Evolutionary conservation across 2,797 vertebrate genomes (phyloP).

Genomic region (Coregonus ussuriensis): DNA sequence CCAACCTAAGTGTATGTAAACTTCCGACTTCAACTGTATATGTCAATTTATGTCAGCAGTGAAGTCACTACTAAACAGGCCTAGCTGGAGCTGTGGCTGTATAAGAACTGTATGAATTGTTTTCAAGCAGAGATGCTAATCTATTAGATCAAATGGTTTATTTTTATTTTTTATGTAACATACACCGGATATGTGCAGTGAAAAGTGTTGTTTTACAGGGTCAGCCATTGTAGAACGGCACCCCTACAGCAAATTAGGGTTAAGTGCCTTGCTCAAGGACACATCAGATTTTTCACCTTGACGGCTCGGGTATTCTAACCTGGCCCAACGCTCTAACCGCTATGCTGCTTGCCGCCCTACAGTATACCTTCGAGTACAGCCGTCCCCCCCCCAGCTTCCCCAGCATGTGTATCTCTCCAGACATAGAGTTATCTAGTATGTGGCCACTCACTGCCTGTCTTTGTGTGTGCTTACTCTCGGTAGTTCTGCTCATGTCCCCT

Average conservation of each 20-base stretch:
- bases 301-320: too few relatives aligned
- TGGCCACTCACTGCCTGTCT: slow-evolving; percentile 36
- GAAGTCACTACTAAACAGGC: not conserved
- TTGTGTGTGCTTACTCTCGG: slow-evolving; percentile 44
- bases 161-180: not conserved
- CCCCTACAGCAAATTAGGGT: too few relatives aligned
- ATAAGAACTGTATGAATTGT: slow-evolving; percentile 14
- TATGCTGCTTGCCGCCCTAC: not conserved
- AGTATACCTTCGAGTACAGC: slow-evolving; percentile 29
- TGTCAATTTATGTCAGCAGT: not conserved
- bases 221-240: too few relatives aligned
- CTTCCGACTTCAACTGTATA: too few relatives aligned
- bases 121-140: slow-evolving; percentile 38
- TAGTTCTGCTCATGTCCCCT: slow-evolving; percentile 53
- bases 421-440: slow-evolving; percentile 56
- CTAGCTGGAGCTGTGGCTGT: slow-evolving; percentile 6
- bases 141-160: slow-evolving; percentile 17
- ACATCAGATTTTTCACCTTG: too few relatives aligned
- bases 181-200: not conserved
- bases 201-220: too few relatives aligned
- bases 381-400: slow-evolving; percentile 40
- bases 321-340: not conserved
- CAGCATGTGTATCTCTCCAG: slow-evolving; percentile 55
- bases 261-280: too few relatives aligned
- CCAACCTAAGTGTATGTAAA: too few relatives aligned